Conservation (phyloP, 64 coral and sea anemone genomes). For the Acropora tenuis region DNA sequence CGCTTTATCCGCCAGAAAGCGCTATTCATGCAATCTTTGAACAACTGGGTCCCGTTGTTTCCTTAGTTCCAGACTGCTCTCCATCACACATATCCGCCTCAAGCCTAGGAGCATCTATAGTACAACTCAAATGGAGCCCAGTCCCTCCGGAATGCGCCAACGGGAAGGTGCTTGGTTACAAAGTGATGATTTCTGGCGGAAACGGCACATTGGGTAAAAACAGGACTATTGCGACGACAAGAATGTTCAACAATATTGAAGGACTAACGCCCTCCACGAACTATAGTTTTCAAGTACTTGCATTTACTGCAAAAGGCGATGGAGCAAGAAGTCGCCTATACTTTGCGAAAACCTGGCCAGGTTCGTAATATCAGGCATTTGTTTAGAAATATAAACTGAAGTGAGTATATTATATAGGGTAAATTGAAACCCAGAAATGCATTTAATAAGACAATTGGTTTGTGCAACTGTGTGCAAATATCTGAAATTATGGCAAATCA, state of each 20-base stretch:
- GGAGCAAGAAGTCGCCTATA: background rate
- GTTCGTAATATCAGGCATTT: too few species aligned
- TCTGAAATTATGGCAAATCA: too few species aligned
- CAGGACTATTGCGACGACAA: background rate
- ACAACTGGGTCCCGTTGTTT: background rate
- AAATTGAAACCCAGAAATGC: too few species aligned
- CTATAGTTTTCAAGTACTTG: slow-evolving; percentile 23
- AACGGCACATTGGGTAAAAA: background rate
- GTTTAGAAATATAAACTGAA: too few species aligned
- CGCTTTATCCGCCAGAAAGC: too few species aligned
- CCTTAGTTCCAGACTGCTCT: slow-evolving; percentile 18
- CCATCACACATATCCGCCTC: background rate
- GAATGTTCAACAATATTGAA: background rate
- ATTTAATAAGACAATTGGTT: too few species aligned
- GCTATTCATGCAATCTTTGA: too few species aligned
- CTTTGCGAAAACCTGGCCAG: background rate
- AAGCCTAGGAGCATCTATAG: background rate
- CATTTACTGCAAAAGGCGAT: slow-evolving; percentile 20
- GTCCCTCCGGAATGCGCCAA: slow-evolving; percentile 2
- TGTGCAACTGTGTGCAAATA: too few species aligned
- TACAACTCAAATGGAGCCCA: background rate
- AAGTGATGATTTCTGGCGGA: background rate
- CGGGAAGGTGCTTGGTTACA: slow-evolving; percentile 20
- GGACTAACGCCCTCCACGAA: background rate
- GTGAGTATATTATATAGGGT: too few species aligned